These are phyloP conservation scores for Acipenser transmontanus DNA, from an alignment of 2,797 vertebrate genomes.

Conservation along the genomic window DNA sequence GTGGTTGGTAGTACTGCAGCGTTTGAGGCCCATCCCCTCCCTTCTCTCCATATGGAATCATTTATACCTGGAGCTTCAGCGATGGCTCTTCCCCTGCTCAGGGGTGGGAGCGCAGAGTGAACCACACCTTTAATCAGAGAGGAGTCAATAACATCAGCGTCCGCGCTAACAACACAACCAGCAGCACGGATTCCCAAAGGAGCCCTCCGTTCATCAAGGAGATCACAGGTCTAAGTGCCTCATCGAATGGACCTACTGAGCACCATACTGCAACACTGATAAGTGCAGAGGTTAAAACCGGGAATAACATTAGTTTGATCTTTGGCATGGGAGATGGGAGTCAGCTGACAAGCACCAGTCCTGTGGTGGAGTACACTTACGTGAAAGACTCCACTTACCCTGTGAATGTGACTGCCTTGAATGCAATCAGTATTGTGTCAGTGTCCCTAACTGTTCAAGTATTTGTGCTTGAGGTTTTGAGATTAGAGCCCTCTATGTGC, in stretches of 20 bases:
- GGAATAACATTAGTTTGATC: slow-evolving; percentile 81
- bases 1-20: slow-evolving; percentile 47
- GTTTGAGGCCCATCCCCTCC: slow-evolving; percentile 69
- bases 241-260: slow-evolving; percentile 64
- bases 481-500: slow-evolving; percentile 73
- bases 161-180: slow-evolving; percentile 79
- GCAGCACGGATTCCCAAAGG: slow-evolving; percentile 39
- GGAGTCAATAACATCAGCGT: slow-evolving; percentile 69
- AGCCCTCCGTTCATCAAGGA: slow-evolving; percentile 69
- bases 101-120: slow-evolving; percentile 44
- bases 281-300: slow-evolving; percentile 55
- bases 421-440: slow-evolving; percentile 66
- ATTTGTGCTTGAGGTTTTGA: slow-evolving; percentile 82
- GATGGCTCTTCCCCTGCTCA: slow-evolving; percentile 54
- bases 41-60: slow-evolving; percentile 61
- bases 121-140: slow-evolving; percentile 53
- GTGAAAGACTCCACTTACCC: slow-evolving; percentile 75
- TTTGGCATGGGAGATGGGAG: slow-evolving; percentile 86
- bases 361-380: slow-evolving; percentile 66
- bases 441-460: slow-evolving; percentile 54
- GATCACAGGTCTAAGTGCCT: slow-evolving; percentile 59
- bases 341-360: slow-evolving; percentile 33
- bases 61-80: slow-evolving; percentile 83
- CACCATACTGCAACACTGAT: slow-evolving; percentile 59
- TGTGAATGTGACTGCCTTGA: slow-evolving; percentile 71